Conservation (phyloP, 2,888 invertebrate species). For the Pediacus dermestoides region DNA sequence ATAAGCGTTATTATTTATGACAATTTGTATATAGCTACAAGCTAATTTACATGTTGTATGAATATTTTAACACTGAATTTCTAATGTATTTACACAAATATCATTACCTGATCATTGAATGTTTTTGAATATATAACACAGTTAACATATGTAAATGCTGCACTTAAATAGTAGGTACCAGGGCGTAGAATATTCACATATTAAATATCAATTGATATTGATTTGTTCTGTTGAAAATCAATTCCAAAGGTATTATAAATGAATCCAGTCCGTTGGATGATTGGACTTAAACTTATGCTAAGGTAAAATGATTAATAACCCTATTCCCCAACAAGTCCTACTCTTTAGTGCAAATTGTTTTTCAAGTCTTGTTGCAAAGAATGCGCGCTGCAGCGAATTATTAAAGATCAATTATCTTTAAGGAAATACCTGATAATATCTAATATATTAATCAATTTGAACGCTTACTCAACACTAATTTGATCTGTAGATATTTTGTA, state of each 20-base stretch:
- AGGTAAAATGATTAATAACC: conserved; percentile 3
- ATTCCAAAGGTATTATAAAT: too few species aligned
- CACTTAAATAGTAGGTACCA: too few species aligned
- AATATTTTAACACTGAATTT: too few species aligned
- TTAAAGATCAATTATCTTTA: conserved; percentile 5
- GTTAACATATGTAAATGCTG: too few species aligned
- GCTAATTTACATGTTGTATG: too few species aligned
- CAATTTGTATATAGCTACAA: too few species aligned
- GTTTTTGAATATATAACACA: too few species aligned
- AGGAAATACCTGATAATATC: conserved; percentile 6
- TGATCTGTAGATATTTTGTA: conserved; percentile 3
- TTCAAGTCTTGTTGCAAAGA: background rate
- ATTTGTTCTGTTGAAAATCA: conserved; percentile 3
- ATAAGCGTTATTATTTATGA: too few species aligned
- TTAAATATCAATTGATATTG: background rate
- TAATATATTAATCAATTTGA: conserved; percentile 4
- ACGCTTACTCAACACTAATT: conserved; percentile 2
- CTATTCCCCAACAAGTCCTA: background rate
- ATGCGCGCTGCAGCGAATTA: background rate
- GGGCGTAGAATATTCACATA: too few species aligned
- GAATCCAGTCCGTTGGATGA: too few species aligned
- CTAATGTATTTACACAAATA: too few species aligned
- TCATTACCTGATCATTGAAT: too few species aligned
- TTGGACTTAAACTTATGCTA: conserved; percentile 1
- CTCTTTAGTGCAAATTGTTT: conserved; percentile 6